phyloP scores from a whole-genome alignment of 2,888 invertebrate species.

The Lepidonotus clava region DNA sequence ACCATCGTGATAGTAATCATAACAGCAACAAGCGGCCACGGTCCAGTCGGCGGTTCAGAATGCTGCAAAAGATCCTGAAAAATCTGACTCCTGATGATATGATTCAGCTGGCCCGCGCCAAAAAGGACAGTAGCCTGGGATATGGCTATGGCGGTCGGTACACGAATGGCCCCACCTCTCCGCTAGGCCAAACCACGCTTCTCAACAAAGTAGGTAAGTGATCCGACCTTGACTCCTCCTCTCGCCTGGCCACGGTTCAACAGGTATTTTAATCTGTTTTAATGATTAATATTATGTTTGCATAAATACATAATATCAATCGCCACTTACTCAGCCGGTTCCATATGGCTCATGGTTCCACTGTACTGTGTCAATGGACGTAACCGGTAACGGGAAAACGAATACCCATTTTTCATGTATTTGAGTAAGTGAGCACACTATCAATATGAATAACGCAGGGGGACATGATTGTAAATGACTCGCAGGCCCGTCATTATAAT shows the following conservation, averaged over 20 bases:
- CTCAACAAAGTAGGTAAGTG: slow-evolving; percentile 25
- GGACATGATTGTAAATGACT: no score
- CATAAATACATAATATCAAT: no score
- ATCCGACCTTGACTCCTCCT: not conserved
- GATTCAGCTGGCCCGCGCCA: slow-evolving; percentile 15
- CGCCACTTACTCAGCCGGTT: no score
- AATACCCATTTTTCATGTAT: no score
- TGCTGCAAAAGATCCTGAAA: slow-evolving; percentile 41
- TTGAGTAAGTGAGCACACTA: no score
- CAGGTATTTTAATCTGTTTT: no score
- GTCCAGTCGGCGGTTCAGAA: slow-evolving; percentile 35
- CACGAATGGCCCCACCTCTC: not conserved
- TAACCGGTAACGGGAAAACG: no score
- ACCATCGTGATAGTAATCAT: not conserved
- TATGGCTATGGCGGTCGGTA: not conserved
- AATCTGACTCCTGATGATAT: slow-evolving; percentile 29
- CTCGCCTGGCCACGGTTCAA: not conserved
- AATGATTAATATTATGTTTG: no score
- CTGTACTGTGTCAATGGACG: no score
- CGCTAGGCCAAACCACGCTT: not conserved
- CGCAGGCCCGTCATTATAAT: no score
- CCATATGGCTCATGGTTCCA: no score
- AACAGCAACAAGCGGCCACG: not conserved
- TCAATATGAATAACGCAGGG: no score
- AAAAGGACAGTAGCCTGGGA: not conserved